Base-by-base conservation (phyloP, 2,888 invertebrate species). In the Branchipolynoe longqiensis region DNA sequence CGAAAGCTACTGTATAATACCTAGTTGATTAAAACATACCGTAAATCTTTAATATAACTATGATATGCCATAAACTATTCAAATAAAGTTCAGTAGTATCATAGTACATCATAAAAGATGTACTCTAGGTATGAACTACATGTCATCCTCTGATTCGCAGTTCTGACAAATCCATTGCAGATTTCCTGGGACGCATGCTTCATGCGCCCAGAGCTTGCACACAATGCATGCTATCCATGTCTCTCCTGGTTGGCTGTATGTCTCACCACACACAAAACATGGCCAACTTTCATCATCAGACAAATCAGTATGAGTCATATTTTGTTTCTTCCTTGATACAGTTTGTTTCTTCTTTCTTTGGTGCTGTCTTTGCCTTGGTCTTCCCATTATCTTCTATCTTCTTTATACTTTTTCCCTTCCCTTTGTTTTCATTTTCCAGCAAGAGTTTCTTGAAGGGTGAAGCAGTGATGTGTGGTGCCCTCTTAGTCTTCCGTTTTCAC, bases 81-180 rank as follows among this genome's bases (percentile, higher is more conserved):
- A n/a, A n/a, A n/a, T n/a, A n/a, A n/a, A n/a, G n/a, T n/a, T n/a
- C n/a, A n/a, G n/a, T n/a, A n/a, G n/a, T n/a, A n/a, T n/a, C n/a
- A n/a, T n/a, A n/a, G n/a, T n/a, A n/a, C n/a, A n/a, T n/a, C n/a
- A n/a, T n/a, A n/a, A n/a, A n/a, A n/a, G n/a, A n/a, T n/a, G n/a
- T n/a, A n/a, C n/a, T n/a, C n/a, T n/a, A n/a, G n/a, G n/a, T n/a
- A n/a, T n/a, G n/a, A n/a, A n/a, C n/a, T 69, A 69, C 33, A 69
- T 69, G n/a, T 69, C 69, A 69, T 69, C 69, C 25, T 69, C 69
- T 18, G 69, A 69, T 28, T 69, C 69, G 33, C 69, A 69, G 69
- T 69, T 69, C 38, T 69, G 69, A 36, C 69, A 69, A 36, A 38
- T n/a, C 69, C 69, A 69, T 18, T 33, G 38, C 33, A 36, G 69